phyloP scores from a whole-genome alignment of 2,888 invertebrate genomes.

The Harmothoe impar region DNA sequence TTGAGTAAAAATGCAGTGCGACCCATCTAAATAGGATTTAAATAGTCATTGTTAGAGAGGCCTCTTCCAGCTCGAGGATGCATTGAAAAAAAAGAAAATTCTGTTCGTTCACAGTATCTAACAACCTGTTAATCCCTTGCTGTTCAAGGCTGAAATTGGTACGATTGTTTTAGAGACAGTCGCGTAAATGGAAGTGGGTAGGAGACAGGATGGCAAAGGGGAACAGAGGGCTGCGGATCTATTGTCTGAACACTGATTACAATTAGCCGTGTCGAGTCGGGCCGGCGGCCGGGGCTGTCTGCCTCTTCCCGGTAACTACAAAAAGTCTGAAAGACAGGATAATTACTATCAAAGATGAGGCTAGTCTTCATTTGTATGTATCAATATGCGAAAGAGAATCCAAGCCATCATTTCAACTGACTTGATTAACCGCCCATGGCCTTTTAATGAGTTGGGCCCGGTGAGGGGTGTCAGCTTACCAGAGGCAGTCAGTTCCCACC shows the following conservation, averaged over 20 bases:
- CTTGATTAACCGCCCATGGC: constrained; percentile 1
- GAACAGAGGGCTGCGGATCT: not conserved
- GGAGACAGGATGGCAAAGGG: not conserved
- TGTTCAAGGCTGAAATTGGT: constrained; percentile 3
- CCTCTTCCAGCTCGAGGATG: too few relatives aligned
- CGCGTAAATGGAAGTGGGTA: not conserved
- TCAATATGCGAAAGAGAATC: constrained; percentile 42
- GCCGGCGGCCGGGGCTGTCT: not conserved
- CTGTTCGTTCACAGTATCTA: too few relatives aligned
- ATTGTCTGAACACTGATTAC: constrained; percentile 29
- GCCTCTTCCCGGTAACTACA: not conserved
- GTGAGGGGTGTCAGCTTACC: not conserved
- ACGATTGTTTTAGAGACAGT: not conserved
- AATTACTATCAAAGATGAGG: constrained; percentile 35
- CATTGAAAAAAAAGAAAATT: too few relatives aligned
- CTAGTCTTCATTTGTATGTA: constrained; percentile 23
- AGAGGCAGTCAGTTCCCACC: constrained; percentile 22
- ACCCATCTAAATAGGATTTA: too few relatives aligned
- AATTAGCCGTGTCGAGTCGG: not conserved
- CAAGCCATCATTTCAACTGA: constrained; percentile 39
- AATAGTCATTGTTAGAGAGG: too few relatives aligned
- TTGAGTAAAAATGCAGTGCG: too few relatives aligned
- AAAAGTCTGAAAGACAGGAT: not conserved
- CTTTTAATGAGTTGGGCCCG: constrained; percentile 27
- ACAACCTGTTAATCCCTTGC: not conserved